These are phyloP conservation scores for Anableps anableps DNA, from an alignment of 2,797 vertebrate genomes.

Conservation along the genomic window DNA sequence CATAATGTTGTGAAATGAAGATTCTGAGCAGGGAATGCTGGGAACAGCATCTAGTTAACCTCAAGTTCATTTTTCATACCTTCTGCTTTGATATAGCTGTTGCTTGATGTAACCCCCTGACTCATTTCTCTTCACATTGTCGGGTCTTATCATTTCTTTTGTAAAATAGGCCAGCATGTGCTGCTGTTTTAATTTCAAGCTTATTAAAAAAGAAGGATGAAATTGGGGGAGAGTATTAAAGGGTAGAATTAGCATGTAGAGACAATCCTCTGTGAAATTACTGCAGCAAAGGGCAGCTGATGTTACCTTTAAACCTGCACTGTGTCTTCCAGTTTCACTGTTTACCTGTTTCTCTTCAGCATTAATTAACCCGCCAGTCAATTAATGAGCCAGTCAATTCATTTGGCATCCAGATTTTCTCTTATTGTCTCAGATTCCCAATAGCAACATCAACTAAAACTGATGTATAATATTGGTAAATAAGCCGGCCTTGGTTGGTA, in stretches of 20 bases:
- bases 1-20: slow-evolving; percentile 17
- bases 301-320: slow-evolving; percentile 48
- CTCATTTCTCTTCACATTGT: slow-evolving; percentile 59
- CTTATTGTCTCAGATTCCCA: not conserved
- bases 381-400: slow-evolving; percentile 27
- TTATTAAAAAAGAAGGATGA: slow-evolving; percentile 79
- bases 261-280: slow-evolving; percentile 81
- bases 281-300: slow-evolving; percentile 59
- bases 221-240: slow-evolving; percentile 75
- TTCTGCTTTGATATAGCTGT: slow-evolving; percentile 59
- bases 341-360: slow-evolving; percentile 68
- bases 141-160: slow-evolving; percentile 62
- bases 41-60: slow-evolving; percentile 46
- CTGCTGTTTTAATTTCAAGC: slow-evolving; percentile 83
- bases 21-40: slow-evolving; percentile 34
- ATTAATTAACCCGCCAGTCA: slow-evolving; percentile 67
- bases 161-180: slow-evolving; percentile 67
- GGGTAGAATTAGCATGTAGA: slow-evolving; percentile 81
- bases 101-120: slow-evolving; percentile 66
- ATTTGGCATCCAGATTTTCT: not conserved
- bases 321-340: slow-evolving; percentile 48
- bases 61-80: slow-evolving; percentile 25
- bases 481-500: slow-evolving; percentile 26
- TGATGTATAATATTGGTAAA: slow-evolving; percentile 27
- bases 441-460: slow-evolving; percentile 14